Evolutionary conservation across 2,113 vertebrate species (phyloP).

Genomic region (Myotis davidii): DNA sequence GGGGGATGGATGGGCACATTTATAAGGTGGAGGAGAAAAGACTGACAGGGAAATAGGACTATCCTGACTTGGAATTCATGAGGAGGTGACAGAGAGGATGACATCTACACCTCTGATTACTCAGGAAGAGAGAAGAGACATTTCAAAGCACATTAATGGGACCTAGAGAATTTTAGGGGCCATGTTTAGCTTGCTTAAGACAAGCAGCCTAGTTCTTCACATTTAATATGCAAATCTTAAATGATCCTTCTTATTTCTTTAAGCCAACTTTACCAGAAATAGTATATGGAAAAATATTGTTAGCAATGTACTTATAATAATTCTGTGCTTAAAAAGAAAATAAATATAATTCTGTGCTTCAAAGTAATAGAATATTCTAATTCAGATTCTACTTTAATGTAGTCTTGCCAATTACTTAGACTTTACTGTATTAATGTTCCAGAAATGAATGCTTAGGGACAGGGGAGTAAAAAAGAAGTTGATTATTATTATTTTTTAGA

Average conservation of each 20-base stretch:
- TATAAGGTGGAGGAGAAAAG: background rate
- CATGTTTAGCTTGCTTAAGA: background rate
- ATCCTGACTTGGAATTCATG: background rate
- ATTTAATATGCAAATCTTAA: conserved; percentile 35
- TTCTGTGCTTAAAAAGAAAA: conserved; percentile 1
- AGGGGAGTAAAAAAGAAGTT: background rate
- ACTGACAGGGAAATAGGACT: background rate
- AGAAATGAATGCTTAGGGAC: background rate
- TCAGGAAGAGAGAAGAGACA: background rate
- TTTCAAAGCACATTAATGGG: conserved; percentile 35
- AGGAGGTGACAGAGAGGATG: conserved; percentile 44
- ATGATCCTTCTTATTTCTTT: conserved; percentile 27
- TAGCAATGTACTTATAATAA: conserved; percentile 43
- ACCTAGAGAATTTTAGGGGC: background rate
- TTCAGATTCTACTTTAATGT: conserved; percentile 27
- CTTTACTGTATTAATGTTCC: conserved; percentile 21
- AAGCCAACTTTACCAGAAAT: conserved; percentile 21
- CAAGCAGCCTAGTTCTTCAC: background rate
- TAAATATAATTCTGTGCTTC: background rate
- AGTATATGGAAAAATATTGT: conserved; percentile 24
- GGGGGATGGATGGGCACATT: background rate
- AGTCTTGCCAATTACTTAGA: background rate
- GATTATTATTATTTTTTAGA: background rate
- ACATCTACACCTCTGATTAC: background rate
- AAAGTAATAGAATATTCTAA: conserved; percentile 46